A percentile compares a stretch with the other conserved stretches of the same genome.
phyloP scores from a whole-genome alignment of 2,888 invertebrate species.

The Campaea margaritaria region DNA sequence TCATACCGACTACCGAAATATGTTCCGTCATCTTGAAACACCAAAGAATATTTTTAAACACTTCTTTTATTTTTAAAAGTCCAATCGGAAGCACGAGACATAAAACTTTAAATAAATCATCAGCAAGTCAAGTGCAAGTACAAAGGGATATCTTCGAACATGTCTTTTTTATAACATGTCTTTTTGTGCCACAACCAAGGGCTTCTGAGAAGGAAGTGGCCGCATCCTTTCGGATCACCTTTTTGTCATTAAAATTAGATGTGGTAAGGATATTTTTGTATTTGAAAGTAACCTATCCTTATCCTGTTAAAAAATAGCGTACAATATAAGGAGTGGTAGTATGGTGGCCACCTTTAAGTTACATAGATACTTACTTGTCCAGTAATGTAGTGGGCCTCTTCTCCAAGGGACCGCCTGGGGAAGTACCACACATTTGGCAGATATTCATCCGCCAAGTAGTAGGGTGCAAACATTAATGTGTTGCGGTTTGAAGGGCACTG shows the following conservation, averaged over 20 bases:
- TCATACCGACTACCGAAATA: not conserved
- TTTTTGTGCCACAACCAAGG: constrained; percentile 52
- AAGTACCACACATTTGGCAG: no score
- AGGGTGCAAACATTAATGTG: no score
- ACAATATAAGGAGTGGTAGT: no score
- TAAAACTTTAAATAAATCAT: constrained; percentile 40
- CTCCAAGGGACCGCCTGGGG: no score
- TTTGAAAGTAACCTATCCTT: constrained; percentile 8
- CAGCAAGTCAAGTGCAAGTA: constrained; percentile 41
- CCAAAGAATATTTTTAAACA: not conserved
- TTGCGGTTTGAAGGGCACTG: no score
- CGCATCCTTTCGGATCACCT: constrained; percentile 42
- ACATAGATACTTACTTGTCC: no score
- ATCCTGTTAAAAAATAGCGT: constrained; percentile 12
- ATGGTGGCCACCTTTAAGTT: no score
- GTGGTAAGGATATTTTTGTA: constrained; percentile 25
- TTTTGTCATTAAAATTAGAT: constrained; percentile 33
- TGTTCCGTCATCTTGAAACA: not conserved
- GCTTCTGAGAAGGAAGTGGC: constrained; percentile 68
- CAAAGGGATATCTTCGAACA: constrained; percentile 19
- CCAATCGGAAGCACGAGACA: constrained; percentile 31
- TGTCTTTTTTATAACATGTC: constrained; percentile 45
- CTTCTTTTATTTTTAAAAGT: constrained; percentile 25
- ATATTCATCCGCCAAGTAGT: no score
- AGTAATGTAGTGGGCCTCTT: no score